Evolutionary conservation across 1,140 invertebrate species (phyloP), one percentile per base, ranked within the genome.

Genomic region (Brachionus paranguensis): DNA sequence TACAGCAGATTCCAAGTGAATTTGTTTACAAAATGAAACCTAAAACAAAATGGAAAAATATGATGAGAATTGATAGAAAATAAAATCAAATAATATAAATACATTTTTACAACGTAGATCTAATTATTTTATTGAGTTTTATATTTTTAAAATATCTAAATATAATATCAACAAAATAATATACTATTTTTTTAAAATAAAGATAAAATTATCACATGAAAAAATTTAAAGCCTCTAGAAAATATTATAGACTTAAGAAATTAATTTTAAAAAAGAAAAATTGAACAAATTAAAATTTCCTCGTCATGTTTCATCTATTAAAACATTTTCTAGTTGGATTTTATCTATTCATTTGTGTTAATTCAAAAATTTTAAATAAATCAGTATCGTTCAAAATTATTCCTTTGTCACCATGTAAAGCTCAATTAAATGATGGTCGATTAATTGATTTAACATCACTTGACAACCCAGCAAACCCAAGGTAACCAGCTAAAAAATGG

Each of bases 391-490:
- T 14, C 5, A 55, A 81, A 81, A 24, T 81, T 11, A 81, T 20
- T 68, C 78, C 33, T 11, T 43, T 81, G 11, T 60, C 78, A 29
- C 7, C 29, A 37, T 81, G 78, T 24, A 60, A 68, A 20, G 50
- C 53, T 20, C 12, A 81, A 60, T 37, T 81, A 14, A 33, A 81
- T 11, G 50, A 81, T 81, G 78, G 78, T n/a, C 24, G 50, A 81
- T 60, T 81, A 1, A 45, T 81, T 33, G 78, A 81, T 60, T 81
- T 81, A 45, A 60, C 53, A 17, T 81, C 50, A 17, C 41, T 81
- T 20, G 78, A 81, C 20, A 60, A 81, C 12, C 53, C 78, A 81
- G 6, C 50, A 14, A 60, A 11, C 2, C 78, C 78, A 17, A 81
- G 53, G 78, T 81, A 60, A 6, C 6, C 8, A 78, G 3, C 8